These are phyloP conservation scores for Corynorhinus townsendii DNA, from an alignment of 2,113 vertebrate genomes.

Conservation along the genomic window DNA sequence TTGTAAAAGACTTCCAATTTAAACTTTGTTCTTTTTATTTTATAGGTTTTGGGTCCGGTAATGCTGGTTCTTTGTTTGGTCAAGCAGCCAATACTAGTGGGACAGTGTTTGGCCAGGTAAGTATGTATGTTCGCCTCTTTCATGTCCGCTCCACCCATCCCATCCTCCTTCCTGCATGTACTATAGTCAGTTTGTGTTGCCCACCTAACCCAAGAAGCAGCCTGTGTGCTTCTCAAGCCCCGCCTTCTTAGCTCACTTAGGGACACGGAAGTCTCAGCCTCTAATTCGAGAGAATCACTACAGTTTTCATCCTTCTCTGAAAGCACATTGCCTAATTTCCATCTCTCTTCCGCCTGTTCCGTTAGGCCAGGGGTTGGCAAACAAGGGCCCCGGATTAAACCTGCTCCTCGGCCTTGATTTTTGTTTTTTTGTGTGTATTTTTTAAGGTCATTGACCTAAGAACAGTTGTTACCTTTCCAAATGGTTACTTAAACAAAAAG, in stretches of 20 bases:
- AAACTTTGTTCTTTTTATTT: constrained; percentile 43
- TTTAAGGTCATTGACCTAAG: not conserved
- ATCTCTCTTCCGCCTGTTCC: not conserved
- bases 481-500: not conserved
- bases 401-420: not conserved
- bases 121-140: not conserved
- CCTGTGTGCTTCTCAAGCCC: not conserved
- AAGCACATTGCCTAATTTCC: no score
- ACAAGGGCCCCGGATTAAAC: not conserved
- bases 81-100: constrained; percentile 82
- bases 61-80: constrained; percentile 87
- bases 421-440: not conserved
- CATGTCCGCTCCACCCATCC: rapidly evolving
- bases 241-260: not conserved
- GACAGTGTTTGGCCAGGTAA: constrained; percentile 93
- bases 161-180: no score
- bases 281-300: not conserved
- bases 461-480: not conserved
- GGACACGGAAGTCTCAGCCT: not conserved
- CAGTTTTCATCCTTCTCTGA: not conserved
- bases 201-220: no score
- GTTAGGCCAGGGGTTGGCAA: not conserved
- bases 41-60: constrained; percentile 85
- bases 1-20: not conserved
- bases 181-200: rapidly evolving